Base-by-base conservation (phyloP, 1,140 invertebrate genomes). In the Holcopasites calliopsidis region DNA sequence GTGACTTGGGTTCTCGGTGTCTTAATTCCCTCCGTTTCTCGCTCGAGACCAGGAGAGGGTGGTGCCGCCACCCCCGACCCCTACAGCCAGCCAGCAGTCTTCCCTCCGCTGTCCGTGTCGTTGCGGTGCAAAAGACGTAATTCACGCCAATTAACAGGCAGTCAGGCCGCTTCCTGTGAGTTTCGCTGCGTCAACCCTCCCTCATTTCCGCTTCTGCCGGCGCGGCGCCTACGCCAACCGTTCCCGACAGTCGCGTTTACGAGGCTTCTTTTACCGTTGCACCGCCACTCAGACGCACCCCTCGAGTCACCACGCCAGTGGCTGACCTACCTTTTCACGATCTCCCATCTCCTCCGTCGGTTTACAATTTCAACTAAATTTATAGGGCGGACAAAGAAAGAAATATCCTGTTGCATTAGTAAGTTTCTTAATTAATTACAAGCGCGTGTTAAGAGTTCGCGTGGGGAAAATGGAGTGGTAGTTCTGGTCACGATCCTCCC, bases 91-190 rank as follows among this genome's bases (percentile, higher is more conserved):
- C 33, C 50, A 31, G 31, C 42, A 35, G 42, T 28, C 11, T 28
- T 11, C 26, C 28, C 44, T 28, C 35, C 28, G 55, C n/a, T 61
- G 74, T 71, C 50, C 68, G 75, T 74, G 70, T 58, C 60, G 70
- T 77, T 74, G 70, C 60, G 69, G 55, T 61, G 81, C 69, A 80
- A 84, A 86, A 82, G 75, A 77, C 79, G 80, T 85, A 85, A 79
- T 87, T 86, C 76, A 69, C 66, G 85, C 71, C 84, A 86, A 87
- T 87, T 86, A 87, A 87, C 75, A 84, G 69, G 16, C 80, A 78
- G 33, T 52, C 68, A 49, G 47, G 33, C 31, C 50, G 33, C 40
- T 71, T 65, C 64, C 64, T 54, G 23, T 47, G 73, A 54, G 47
- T 85, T 74, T 76, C 68, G 70, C 60, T 80, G 66, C 76, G 79